A percentile compares a stretch with the other conserved stretches of the same genome.
These are phyloP conservation scores for Ylistrum balloti DNA, from an alignment of 1,140 invertebrate genomes.

Conservation along the genomic window DNA sequence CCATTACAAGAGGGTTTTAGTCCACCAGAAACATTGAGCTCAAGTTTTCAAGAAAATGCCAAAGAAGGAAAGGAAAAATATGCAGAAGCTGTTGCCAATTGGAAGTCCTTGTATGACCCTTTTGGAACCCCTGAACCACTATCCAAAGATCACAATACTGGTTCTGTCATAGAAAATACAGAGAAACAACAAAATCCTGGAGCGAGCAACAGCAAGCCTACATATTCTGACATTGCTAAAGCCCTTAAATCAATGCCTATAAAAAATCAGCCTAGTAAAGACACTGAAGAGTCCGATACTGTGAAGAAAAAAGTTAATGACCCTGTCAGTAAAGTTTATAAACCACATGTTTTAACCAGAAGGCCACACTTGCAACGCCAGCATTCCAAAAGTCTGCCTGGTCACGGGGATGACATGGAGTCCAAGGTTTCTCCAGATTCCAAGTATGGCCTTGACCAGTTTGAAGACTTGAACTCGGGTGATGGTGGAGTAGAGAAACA, in stretches of 20 bases:
- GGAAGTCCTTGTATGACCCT: constrained; percentile 60
- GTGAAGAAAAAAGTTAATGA: constrained; percentile 47
- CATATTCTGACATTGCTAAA: constrained; percentile 74
- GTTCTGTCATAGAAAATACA: neutral
- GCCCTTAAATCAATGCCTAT: constrained; percentile 61
- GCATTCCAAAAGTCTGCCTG: constrained; percentile 39
- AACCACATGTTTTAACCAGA: constrained; percentile 47
- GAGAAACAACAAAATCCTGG: neutral
- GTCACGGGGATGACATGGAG: constrained; percentile 59
- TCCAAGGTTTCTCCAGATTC: constrained; percentile 70
- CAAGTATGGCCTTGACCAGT: constrained; percentile 74
- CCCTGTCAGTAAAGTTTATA: constrained; percentile 51
- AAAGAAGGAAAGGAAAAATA: constrained; percentile 61
- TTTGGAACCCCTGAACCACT: constrained; percentile 53
- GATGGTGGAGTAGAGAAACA: neutral
- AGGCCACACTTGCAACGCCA: constrained; percentile 53
- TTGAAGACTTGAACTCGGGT: constrained; percentile 65
- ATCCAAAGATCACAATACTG: constrained; percentile 36
- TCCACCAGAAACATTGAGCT: neutral
- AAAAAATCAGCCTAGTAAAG: constrained; percentile 52
- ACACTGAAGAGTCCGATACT: constrained; percentile 57
- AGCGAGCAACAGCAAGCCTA: constrained; percentile 57
- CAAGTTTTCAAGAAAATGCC: constrained; percentile 47
- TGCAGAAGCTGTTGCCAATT: constrained; percentile 57
- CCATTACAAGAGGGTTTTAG: constrained; percentile 43